phyloP scores from a whole-genome alignment of 2,113 vertebrate species.

The Hyperoodon ampullatus region DNA sequence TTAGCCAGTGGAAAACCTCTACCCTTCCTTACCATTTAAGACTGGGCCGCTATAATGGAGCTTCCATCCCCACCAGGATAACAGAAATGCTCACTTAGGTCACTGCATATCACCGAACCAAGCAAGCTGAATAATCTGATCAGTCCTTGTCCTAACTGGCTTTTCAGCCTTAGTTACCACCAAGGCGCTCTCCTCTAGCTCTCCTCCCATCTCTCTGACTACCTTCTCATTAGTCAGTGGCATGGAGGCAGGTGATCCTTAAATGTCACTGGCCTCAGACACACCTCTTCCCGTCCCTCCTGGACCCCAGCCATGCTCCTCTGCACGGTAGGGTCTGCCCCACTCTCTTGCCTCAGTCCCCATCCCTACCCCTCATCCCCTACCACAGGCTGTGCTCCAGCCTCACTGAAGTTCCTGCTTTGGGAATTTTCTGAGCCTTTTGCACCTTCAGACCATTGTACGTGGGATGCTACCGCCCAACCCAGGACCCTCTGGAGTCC shows the following conservation, averaged over 20 bases:
- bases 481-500: neutral
- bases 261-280: neutral
- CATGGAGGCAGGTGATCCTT: neutral
- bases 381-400: neutral
- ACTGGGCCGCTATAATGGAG: neutral
- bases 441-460: neutral
- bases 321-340: neutral
- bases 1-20: neutral
- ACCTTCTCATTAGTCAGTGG: neutral
- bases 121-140: neutral
- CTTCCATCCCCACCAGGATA: neutral
- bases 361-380: neutral
- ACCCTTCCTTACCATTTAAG: neutral
- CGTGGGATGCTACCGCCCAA: neutral
- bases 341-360: neutral
- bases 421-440: neutral
- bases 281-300: neutral
- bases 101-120: neutral
- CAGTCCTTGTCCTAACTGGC: neutral
- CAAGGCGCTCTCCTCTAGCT: neutral
- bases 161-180: neutral
- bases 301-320: neutral
- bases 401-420: neutral
- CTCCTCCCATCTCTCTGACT: neutral
- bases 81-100: neutral